Percentiles rank a stretch among this genome's conserved stretches.
Conservation (phyloP, 2,113 vertebrate genomes). For the human (Homo sapiens) region GRCh38 chr22:27734001-27734500, state of each 20-base stretch:
- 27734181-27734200: neutral
- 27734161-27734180: neutral
- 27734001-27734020: neutral
- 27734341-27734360: neutral
- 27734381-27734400: neutral
- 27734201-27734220: too few species aligned
- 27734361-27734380: neutral
- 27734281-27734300: neutral
- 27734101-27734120: neutral
- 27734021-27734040: neutral
- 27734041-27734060: neutral
- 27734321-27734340: neutral
- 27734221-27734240: neutral
- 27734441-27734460: accelerated
- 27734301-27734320: neutral
- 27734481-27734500: neutral
- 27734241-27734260: accelerated
- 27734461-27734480: neutral
- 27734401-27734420: neutral
- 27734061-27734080: neutral
- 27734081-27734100: neutral
- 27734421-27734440: neutral
- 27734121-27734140: neutral
- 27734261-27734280: neutral
- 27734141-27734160: neutral